phyloP scores from a whole-genome alignment of 2,888 invertebrate genomes.

The Dryomyza anilis region DNA sequence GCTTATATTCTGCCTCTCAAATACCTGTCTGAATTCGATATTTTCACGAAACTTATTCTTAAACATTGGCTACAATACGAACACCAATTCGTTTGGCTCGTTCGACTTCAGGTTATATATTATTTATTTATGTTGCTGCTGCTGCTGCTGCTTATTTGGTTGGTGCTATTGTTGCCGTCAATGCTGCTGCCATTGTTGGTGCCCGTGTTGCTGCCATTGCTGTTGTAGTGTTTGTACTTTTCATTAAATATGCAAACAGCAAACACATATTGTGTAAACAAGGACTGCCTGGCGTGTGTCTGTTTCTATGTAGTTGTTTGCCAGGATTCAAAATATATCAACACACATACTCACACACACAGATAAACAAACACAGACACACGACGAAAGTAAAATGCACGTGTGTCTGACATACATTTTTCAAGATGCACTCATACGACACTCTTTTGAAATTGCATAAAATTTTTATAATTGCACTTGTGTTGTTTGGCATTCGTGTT shows the following conservation, averaged over 20 bases:
- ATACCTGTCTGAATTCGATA: too few species aligned
- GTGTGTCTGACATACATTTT: too few species aligned
- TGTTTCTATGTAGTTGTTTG: background rate
- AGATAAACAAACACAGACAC: too few species aligned
- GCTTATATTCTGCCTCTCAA: too few species aligned
- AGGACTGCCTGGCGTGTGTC: background rate
- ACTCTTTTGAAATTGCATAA: too few species aligned
- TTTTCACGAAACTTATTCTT: too few species aligned
- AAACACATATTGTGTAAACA: conserved; percentile 10
- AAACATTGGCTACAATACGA: too few species aligned
- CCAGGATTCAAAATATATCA: background rate
- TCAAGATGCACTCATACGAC: too few species aligned
- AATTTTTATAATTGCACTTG: too few species aligned
- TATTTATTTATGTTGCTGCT: background rate
- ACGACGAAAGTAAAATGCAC: too few species aligned
- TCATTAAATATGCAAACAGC: conserved; percentile 4
- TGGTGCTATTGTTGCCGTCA: background rate
- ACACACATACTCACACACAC: background rate
- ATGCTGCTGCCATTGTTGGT: background rate
- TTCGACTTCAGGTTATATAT: background rate
- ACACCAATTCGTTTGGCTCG: too few species aligned
- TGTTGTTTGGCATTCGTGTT: too few species aligned
- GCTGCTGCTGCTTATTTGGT: background rate
- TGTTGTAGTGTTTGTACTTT: background rate
- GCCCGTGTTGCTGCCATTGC: background rate